Conservation (phyloP, 2,113 vertebrate species). For the Gasterosteus nipponicus region DNA sequence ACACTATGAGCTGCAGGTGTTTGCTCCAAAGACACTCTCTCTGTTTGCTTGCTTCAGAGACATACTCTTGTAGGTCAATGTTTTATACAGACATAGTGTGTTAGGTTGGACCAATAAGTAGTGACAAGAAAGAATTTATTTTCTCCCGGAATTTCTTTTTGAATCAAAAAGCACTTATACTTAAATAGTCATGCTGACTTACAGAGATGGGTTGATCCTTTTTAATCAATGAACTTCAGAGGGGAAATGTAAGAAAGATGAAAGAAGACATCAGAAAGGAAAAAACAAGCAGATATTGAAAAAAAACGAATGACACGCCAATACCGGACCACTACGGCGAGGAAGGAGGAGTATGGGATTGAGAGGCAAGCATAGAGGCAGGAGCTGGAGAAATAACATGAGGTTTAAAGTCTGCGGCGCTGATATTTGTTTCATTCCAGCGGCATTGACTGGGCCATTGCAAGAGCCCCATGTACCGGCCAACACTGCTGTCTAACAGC, state of each 20-base stretch:
- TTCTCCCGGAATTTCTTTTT: slow-evolving; percentile 27
- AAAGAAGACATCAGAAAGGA: slow-evolving; percentile 5
- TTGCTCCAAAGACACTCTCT: slow-evolving; percentile 29
- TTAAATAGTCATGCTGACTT: slow-evolving; percentile 11
- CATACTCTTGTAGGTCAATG: background rate
- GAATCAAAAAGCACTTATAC: slow-evolving; percentile 33
- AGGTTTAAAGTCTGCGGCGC: slow-evolving; percentile 50
- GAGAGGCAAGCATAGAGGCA: slow-evolving; percentile 1
- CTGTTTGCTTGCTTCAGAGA: slow-evolving; percentile 9
- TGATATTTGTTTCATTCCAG: slow-evolving; percentile 57
- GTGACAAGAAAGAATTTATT: background rate
- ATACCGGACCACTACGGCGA: slow-evolving; percentile 11
- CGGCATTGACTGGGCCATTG: slow-evolving; percentile 44
- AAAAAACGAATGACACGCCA: slow-evolving; percentile 45
- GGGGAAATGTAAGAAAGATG: background rate
- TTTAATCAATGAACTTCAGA: slow-evolving; percentile 14
- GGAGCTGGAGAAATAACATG: slow-evolving; percentile 31
- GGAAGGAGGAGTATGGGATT: background rate
- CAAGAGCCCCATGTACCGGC: slow-evolving; percentile 13
- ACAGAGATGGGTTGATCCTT: slow-evolving; percentile 12
- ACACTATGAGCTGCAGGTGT: slow-evolving; percentile 36
- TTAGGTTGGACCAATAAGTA: slow-evolving; percentile 5
- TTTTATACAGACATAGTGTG: slow-evolving; percentile 25
- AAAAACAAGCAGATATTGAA: slow-evolving; percentile 25
- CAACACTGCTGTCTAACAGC: slow-evolving; percentile 51